These are phyloP conservation scores for Coracopsis vasa DNA, from an alignment of 2,113 vertebrate species.

Conservation along the genomic window DNA sequence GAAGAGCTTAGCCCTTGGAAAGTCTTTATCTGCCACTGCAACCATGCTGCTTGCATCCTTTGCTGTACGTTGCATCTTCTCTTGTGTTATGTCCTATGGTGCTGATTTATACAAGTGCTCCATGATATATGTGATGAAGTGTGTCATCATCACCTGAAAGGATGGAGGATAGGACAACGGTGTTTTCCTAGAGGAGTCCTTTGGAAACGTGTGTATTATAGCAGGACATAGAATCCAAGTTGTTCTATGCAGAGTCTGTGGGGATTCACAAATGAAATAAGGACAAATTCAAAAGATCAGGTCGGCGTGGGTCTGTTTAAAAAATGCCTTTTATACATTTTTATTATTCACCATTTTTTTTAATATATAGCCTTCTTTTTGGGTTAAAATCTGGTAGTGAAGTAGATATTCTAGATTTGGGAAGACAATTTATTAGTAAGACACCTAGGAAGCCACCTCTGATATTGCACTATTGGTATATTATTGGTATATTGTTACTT, in stretches of 20 bases:
- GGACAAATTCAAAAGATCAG: neutral
- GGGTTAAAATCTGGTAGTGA: neutral
- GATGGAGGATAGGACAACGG: accelerated
- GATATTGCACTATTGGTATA: neutral
- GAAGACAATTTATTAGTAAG: neutral
- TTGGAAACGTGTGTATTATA: neutral
- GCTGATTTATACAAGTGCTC: neutral
- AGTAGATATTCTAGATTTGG: neutral
- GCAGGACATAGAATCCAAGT: neutral
- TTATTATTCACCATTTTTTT: neutral
- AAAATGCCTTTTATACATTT: neutral
- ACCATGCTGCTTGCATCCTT: neutral
- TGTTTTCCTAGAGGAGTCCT: neutral
- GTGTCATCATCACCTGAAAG: neutral
- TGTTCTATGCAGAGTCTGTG: neutral
- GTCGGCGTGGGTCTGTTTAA: accelerated
- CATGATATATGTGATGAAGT: neutral
- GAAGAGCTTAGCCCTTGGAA: neutral
- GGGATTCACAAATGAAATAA: neutral
- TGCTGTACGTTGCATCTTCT: neutral
- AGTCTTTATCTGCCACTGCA: neutral
- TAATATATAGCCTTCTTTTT: neutral
- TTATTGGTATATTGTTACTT: neutral
- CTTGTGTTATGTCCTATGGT: accelerated
- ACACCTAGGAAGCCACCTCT: neutral